Percentiles rank a stretch among this genome's conserved stretches.
Evolutionary conservation across 2,888 invertebrate genomes (phyloP).

Genomic region (Heliconius erato): DNA sequence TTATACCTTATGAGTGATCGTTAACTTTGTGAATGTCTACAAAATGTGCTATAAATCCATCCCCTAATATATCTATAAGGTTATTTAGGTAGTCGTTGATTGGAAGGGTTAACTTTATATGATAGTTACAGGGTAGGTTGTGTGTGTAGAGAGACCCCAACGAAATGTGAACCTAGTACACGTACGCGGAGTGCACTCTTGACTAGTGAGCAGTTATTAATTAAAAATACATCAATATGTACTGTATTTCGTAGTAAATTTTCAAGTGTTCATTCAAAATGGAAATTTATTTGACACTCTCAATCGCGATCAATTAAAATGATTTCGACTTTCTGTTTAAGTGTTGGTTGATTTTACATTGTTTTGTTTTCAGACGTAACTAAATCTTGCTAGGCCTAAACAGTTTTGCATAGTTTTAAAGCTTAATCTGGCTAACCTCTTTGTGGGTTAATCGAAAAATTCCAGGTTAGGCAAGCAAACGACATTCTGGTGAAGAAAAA

Average conservation of each 20-base stretch:
- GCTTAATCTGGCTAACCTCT: neutral
- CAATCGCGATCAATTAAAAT: constrained; percentile 5
- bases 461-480: constrained; percentile 32
- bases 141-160: constrained; percentile 75
- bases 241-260: constrained; percentile 12
- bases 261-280: constrained; percentile 20
- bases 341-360: neutral
- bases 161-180: constrained; percentile 63
- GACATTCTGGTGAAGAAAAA: constrained; percentile 37
- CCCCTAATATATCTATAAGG: constrained; percentile 52
- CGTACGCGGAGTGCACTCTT: constrained; percentile 54
- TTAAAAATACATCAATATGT: constrained; percentile 8
- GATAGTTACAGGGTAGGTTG: constrained; percentile 78
- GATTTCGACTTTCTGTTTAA: neutral
- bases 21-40: constrained; percentile 54
- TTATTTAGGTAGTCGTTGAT: constrained; percentile 40
- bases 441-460: constrained; percentile 36
- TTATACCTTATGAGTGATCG: constrained; percentile 38
- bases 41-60: constrained; percentile 70
- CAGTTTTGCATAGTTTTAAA: constrained; percentile 4
- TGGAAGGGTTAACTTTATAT: constrained; percentile 60
- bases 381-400: neutral
- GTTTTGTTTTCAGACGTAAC: neutral
- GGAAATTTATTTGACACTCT: constrained; percentile 1
- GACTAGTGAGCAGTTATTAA: constrained; percentile 52